A percentile compares a stretch with the other conserved stretches of the same genome.
phyloP scores from a whole-genome alignment of 2,888 invertebrate genomes.

The Merodon equestris region DNA sequence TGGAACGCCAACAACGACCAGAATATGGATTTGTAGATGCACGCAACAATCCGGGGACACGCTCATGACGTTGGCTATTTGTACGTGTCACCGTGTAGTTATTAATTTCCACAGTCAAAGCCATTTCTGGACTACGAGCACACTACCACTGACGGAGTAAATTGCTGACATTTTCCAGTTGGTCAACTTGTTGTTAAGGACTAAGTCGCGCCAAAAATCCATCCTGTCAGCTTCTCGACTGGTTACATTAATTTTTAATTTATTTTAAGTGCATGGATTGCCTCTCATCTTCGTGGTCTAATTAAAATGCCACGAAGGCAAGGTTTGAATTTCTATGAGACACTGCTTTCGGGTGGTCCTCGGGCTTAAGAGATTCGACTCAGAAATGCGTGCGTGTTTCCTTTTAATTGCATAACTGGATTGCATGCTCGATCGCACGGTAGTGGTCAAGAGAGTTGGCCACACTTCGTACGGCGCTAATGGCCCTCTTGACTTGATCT shows the following conservation, averaged over 20 bases:
- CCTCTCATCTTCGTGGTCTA: slow-evolving; percentile 16
- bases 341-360: slow-evolving; percentile 59
- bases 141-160: slow-evolving; percentile 4
- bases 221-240: slow-evolving; percentile 65
- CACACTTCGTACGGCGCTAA: slow-evolving; percentile 30
- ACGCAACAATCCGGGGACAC: slow-evolving; percentile 63
- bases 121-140: slow-evolving; percentile 47
- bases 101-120: slow-evolving; percentile 67
- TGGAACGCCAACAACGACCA: slow-evolving; percentile 20
- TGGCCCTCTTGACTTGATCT: slow-evolving; percentile 41
- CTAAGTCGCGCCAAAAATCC: slow-evolving; percentile 65
- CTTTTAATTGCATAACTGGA: slow-evolving; percentile 65
- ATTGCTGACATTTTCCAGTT: slow-evolving; percentile 63
- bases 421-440: slow-evolving; percentile 27
- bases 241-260: slow-evolving; percentile 68
- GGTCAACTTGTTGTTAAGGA: slow-evolving; percentile 58
- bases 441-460: slow-evolving; percentile 17
- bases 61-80: slow-evolving; percentile 67
- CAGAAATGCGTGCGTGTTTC: slow-evolving; percentile 50
- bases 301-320: slow-evolving; percentile 52
- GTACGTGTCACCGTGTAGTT: slow-evolving; percentile 67
- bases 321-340: slow-evolving; percentile 57
- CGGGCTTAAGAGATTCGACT: slow-evolving; percentile 3
- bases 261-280: slow-evolving; percentile 60
- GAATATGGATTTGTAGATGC: slow-evolving; percentile 60